These are phyloP conservation scores for Microctonus aethiopoides DNA, from an alignment of 2,888 invertebrate genomes.

Conservation along the genomic window DNA sequence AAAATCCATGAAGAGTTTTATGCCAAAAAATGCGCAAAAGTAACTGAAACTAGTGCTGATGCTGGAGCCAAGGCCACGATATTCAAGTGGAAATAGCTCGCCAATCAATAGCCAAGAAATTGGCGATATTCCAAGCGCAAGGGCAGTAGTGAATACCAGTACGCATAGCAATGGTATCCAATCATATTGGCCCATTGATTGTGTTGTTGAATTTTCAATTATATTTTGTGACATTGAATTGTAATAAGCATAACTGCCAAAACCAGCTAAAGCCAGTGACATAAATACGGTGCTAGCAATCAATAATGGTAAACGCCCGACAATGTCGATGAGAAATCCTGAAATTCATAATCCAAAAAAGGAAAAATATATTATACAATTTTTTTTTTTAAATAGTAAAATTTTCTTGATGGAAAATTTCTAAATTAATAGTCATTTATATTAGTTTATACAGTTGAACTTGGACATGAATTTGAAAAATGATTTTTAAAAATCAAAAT, in stretches of 20 bases:
- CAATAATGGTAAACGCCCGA: conserved; percentile 84
- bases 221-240: conserved; percentile 66
- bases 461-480: too few relatives aligned
- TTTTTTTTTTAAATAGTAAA: not conserved
- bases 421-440: too few relatives aligned
- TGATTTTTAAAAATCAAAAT: too few relatives aligned
- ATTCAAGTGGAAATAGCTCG: conserved; percentile 85
- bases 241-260: conserved; percentile 87
- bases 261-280: conserved; percentile 87
- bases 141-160: conserved; percentile 85
- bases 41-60: conserved; percentile 89
- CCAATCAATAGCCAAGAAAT: conserved; percentile 88
- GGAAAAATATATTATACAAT: not conserved
- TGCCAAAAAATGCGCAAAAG: conserved; percentile 86
- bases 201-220: conserved; percentile 43
- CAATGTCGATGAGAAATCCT: conserved; percentile 83
- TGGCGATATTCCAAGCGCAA: conserved; percentile 88
- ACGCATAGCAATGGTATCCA: conserved; percentile 88
- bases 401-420: too few relatives aligned
- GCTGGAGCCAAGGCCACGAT: conserved; percentile 87
- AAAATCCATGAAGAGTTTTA: conserved; percentile 88
- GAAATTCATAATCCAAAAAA: not conserved
- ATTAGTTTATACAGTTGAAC: too few relatives aligned
- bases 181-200: conserved; percentile 73
- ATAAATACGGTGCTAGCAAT: conserved; percentile 86